Evolutionary conservation across 2,797 vertebrate species (phyloP).

Genomic region (Karalla daura): DNA sequence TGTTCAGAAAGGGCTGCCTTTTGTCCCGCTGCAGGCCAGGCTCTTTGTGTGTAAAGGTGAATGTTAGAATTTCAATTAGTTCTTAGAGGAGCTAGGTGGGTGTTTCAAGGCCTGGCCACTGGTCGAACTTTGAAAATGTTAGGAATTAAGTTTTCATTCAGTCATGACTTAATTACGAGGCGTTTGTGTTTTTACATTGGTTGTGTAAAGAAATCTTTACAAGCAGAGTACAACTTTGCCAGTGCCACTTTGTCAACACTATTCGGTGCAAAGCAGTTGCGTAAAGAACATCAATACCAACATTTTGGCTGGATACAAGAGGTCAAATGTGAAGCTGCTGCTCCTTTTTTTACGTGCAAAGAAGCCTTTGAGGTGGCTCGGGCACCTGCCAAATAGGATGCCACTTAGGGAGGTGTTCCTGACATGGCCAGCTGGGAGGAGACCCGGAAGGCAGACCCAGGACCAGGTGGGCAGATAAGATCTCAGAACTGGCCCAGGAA

Average conservation of each 20-base stretch:
- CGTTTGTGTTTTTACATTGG: neutral
- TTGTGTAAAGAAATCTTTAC: neutral
- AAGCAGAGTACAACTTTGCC: neutral
- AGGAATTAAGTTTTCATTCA: neutral
- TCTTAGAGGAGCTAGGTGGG: slow-evolving; percentile 9
- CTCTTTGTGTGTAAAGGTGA: slow-evolving; percentile 60
- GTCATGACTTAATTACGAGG: neutral
- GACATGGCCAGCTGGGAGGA: no score
- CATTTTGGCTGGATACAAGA: no score
- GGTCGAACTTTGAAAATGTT: neutral
- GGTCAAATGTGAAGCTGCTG: no score
- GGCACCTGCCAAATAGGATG: no score
- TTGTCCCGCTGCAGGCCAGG: slow-evolving; percentile 59
- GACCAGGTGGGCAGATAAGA: no score
- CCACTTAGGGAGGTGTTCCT: no score
- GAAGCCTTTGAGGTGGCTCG: no score
- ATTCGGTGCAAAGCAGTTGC: no score
- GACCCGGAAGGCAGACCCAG: no score
- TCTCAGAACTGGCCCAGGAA: no score
- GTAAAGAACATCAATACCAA: no score
- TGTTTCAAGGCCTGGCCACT: neutral
- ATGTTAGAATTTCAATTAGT: slow-evolving; percentile 67
- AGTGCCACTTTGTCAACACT: neutral
- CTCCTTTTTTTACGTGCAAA: no score
- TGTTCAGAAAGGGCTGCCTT: slow-evolving; percentile 47